Percentiles rank a stretch among this genome's conserved stretches.
Conservation (phyloP, 2,113 vertebrate genomes). For the Pipa parva region DNA sequence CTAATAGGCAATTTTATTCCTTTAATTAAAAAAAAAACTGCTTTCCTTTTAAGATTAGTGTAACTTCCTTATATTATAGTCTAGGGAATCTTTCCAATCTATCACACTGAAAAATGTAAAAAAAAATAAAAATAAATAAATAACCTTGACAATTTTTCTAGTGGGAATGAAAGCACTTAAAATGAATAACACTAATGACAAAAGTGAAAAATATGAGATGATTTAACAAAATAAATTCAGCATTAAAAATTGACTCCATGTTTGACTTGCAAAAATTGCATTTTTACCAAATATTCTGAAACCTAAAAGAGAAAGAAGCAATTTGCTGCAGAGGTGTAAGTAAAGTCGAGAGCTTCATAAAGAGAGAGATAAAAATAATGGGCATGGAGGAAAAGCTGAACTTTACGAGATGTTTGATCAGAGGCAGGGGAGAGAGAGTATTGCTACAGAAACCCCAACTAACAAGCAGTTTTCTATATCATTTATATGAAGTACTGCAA, state of each 20-base stretch:
- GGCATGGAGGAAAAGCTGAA: background rate
- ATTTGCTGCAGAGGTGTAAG: background rate
- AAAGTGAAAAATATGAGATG: constrained; percentile 14
- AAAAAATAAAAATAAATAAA: no score
- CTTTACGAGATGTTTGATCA: constrained; percentile 4
- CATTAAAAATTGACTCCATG: constrained; percentile 45
- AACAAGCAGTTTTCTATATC: background rate
- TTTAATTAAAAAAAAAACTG: no score
- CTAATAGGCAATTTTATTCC: no score
- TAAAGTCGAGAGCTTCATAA: constrained; percentile 8
- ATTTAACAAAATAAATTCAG: constrained; percentile 22
- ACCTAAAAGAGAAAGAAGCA: constrained; percentile 3
- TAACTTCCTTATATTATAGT: no score
- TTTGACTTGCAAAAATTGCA: constrained; percentile 29
- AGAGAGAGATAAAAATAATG: constrained; percentile 21
- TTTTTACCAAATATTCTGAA: constrained; percentile 31
- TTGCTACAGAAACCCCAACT: background rate
- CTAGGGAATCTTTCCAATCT: no score
- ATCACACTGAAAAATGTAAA: no score
- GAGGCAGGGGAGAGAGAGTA: background rate
- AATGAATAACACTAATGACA: background rate
- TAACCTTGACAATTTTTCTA: no score
- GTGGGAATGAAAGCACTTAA: background rate
- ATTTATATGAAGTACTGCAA: background rate
- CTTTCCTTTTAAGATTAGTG: no score